Conservation (phyloP, 2,797 vertebrate species). For the Clarias platycephalus region DNA sequence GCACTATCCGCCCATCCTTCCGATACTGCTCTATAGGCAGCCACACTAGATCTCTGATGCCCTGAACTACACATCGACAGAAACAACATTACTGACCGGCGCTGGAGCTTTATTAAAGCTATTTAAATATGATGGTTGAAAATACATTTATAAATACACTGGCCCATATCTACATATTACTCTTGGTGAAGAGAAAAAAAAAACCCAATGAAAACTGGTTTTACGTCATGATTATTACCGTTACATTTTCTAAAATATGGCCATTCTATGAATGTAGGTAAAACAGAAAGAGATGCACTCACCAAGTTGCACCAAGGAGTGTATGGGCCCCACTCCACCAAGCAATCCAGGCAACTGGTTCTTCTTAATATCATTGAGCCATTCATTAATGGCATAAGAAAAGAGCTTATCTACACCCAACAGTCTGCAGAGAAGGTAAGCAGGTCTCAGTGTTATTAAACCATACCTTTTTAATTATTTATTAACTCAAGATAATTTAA, state of each 20-base stretch:
- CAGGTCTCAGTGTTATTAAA: neutral
- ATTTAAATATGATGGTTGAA: neutral
- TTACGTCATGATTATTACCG: neutral
- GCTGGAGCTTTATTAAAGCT: neutral
- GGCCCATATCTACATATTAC: no score
- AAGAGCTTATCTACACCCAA: conserved; percentile 95
- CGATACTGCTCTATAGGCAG: conserved; percentile 97
- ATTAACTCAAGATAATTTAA: no score
- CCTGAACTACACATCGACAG: conserved; percentile 84
- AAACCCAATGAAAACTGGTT: neutral
- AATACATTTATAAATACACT: neutral
- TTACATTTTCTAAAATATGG: neutral
- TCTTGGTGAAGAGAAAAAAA: neutral
- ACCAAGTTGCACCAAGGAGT: conserved; percentile 95
- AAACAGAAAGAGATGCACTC: conserved; percentile 58
- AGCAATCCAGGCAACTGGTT: conserved; percentile 95
- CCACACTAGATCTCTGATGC: conserved; percentile 95
- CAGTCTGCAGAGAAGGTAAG: conserved; percentile 73
- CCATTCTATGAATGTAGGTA: neutral
- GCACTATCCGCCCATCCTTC: conserved; percentile 93
- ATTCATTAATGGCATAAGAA: conserved; percentile 93
- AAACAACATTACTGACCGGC: neutral
- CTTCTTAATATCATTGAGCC: conserved; percentile 97
- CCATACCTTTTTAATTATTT: neutral
- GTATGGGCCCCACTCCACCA: conserved; percentile 97